phyloP scores from a whole-genome alignment of 2,888 invertebrate species.

The Ophraella communa region DNA sequence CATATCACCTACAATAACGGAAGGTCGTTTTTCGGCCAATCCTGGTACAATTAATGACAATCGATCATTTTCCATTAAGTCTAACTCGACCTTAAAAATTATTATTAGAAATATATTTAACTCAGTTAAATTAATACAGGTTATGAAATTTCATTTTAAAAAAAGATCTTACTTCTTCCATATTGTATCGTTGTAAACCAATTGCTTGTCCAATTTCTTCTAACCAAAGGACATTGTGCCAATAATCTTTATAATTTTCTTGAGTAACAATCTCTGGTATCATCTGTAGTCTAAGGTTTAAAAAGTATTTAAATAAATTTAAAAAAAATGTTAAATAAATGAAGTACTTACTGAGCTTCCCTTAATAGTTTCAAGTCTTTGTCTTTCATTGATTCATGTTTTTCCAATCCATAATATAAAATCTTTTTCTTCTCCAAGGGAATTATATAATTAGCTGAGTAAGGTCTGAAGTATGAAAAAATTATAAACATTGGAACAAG shows the following conservation, averaged over 20 bases:
- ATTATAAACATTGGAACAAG: neutral
- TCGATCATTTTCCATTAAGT: neutral
- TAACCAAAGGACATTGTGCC: constrained; percentile 67
- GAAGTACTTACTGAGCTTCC: neutral
- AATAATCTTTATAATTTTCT: constrained; percentile 63
- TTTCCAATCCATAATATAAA: constrained; percentile 13
- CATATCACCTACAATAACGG: constrained; percentile 67
- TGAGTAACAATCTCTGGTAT: constrained; percentile 55
- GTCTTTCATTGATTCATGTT: neutral
- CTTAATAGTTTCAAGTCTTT: neutral
- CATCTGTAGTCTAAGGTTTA: constrained; percentile 42
- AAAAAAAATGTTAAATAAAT: neutral
- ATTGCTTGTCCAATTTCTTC: constrained; percentile 65
- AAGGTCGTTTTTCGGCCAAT: constrained; percentile 72
- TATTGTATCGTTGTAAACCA: constrained; percentile 49
- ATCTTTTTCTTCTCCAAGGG: neutral
- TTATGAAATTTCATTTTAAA: too few relatives aligned
- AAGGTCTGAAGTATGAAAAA: constrained; percentile 5
- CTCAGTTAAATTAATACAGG: too few relatives aligned
- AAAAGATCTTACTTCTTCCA: constrained; percentile 57
- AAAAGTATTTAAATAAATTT: neutral
- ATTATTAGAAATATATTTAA: constrained; percentile 21
- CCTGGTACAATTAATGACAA: constrained; percentile 68
- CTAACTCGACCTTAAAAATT: constrained; percentile 27
- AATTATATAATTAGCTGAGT: neutral